Percentiles rank a stretch among this genome's conserved stretches.
These are phyloP conservation scores for Oscheius sp. DNA, from an alignment of 2,888 invertebrate species.

Conservation along the genomic window DNA sequence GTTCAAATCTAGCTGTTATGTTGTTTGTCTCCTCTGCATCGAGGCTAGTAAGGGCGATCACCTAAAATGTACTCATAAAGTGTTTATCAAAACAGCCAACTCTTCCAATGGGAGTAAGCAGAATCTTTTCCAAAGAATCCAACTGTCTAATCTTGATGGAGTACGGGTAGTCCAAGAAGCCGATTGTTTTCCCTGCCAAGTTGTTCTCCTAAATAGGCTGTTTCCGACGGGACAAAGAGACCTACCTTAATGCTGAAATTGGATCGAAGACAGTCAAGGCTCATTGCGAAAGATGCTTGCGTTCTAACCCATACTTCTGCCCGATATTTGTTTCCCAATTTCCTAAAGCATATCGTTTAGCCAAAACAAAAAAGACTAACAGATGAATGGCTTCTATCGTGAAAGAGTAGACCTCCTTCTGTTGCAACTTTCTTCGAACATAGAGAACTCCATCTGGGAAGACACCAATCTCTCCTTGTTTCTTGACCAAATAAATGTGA, in stretches of 20 bases:
- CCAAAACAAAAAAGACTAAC: constrained; percentile 2
- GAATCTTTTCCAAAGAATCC: constrained; percentile 2
- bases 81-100: neutral
- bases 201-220: constrained; percentile 17
- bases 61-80: constrained; percentile 1
- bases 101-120: constrained; percentile 25
- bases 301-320: constrained; percentile 23
- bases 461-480: constrained; percentile 6
- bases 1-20: constrained; percentile 2
- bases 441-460: constrained; percentile 38
- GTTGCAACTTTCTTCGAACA: constrained; percentile 8
- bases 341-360: neutral
- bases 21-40: constrained; percentile 17
- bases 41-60: neutral
- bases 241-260: neutral
- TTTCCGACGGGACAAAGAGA: neutral
- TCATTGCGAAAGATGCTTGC: neutral
- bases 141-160: constrained; percentile 4
- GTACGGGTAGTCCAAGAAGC: constrained; percentile 1
- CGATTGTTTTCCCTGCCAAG: constrained; percentile 6
- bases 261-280: neutral
- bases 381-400: constrained; percentile 30
- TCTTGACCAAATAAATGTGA: constrained; percentile 3
- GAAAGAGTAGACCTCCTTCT: constrained; percentile 7
- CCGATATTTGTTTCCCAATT: constrained; percentile 2